Base-by-base conservation (phyloP, 1,140 invertebrate genomes). In the Catajapyx aquilonaris region DNA sequence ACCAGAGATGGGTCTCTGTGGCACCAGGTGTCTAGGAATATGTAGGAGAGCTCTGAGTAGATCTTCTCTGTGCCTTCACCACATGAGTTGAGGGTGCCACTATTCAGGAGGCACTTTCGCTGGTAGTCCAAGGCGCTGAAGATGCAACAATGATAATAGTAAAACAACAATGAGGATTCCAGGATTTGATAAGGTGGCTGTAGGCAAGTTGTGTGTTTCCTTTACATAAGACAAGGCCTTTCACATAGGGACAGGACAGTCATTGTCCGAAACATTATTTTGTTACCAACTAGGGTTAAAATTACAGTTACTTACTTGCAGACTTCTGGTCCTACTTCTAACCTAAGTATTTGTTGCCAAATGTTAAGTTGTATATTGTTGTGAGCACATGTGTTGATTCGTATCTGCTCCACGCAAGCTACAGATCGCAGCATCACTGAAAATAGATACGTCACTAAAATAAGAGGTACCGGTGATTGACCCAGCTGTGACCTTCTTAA, bases 251-350 rank as follows among this genome's bases (percentile, higher is more conserved):
- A 9, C 13, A 9, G 13, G 23, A 28, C 7, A 7, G 13, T 28
- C 23, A 28, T 13, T 9, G 7, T 28, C 23, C n/a, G n/a, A 28
- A 28, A 13, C 23, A 28, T 28, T 13, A 28, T 28, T 28, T 7
- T 9, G 23, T 28, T 28, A 9, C 23, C 23, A 28, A 28, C 23
- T 9, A 28, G 7, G 7, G 23, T 28, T 28, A n/a, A n/a, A n/a
- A n/a, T n/a, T n/a, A n/a, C n/a, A n/a, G n/a, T n/a, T 28, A 37
- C 40, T 30, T 40, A 41, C 40, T 13, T 22, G 36, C 40, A 41
- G 3, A 38, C 19, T 39, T 41, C 37, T 5, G 9, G 19, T 5
- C 40, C 40, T n/a, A 19, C 33, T 41, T 41, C 21, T 17, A 41
- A 21, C 19, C 40, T 9, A n/a, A 41, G 11, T 13, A 41, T 38